Conservation (phyloP, 2,888 invertebrate species). For the Acleris literana region DNA sequence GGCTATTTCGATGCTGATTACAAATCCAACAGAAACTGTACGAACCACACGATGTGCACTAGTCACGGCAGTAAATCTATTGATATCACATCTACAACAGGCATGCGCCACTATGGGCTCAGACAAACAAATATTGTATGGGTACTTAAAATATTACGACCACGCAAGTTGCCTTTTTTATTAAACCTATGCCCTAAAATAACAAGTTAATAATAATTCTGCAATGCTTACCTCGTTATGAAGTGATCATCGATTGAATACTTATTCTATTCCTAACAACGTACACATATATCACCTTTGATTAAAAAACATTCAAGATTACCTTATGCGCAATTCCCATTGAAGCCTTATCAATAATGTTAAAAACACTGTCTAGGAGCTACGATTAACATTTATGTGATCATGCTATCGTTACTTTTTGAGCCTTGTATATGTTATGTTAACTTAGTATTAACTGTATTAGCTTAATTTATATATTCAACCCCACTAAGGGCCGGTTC, state of each 20-base stretch:
- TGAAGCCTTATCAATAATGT: conserved; percentile 21
- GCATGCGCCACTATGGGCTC: conserved; percentile 46
- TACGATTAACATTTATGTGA: background rate
- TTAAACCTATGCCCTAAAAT: conserved; percentile 10
- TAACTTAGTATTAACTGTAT: conserved; percentile 4
- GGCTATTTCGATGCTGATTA: too few species aligned
- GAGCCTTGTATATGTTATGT: conserved; percentile 2
- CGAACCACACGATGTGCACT: too few species aligned
- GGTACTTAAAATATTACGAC: conserved; percentile 35
- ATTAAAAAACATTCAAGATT: too few species aligned
- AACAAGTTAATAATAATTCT: conserved; percentile 6
- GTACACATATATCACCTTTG: too few species aligned
- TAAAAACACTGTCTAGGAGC: background rate
- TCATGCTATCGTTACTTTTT: background rate
- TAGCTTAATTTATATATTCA: background rate
- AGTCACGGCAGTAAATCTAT: conserved; percentile 41
- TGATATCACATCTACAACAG: conserved; percentile 62
- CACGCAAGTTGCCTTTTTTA: conserved; percentile 23
- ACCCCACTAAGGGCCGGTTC: too few species aligned
- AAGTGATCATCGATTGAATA: conserved; percentile 14
- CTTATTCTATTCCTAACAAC: background rate
- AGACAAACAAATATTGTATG: conserved; percentile 46
- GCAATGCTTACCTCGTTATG: conserved; percentile 9
- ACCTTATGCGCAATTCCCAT: conserved; percentile 6
- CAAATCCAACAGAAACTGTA: too few species aligned